phyloP scores from a whole-genome alignment of 2,797 vertebrate genomes.

The Aphelocoma californica region DNA sequence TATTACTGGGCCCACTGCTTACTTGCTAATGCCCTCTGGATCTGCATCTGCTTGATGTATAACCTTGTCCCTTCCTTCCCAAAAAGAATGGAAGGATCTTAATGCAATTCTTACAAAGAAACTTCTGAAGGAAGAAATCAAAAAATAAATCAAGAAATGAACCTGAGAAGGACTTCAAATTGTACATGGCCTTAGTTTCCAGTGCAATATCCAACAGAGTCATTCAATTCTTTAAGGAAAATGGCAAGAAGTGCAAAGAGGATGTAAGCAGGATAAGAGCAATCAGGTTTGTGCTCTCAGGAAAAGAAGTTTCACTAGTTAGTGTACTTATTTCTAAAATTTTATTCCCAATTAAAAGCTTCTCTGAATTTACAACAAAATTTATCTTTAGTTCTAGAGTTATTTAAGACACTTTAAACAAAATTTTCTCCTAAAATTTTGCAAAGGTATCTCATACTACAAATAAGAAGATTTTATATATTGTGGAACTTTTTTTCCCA shows the following conservation, averaged over 20 bases:
- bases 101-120: not conserved
- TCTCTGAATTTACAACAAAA: not conserved
- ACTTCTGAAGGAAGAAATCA: not conserved
- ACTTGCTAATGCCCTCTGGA: not conserved
- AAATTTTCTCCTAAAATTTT: not conserved
- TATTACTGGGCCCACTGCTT: not conserved
- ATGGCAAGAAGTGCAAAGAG: rapidly evolving
- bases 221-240: not conserved
- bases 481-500: not conserved
- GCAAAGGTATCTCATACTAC: not conserved
- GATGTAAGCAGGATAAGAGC: not conserved
- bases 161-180: not conserved
- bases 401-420: not conserved
- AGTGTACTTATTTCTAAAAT: not conserved
- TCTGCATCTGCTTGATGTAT: not conserved
- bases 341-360: not conserved
- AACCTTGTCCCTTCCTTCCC: not conserved
- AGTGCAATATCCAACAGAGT: not conserved
- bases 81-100: not conserved
- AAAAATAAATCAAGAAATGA: not conserved
- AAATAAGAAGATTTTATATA: not conserved
- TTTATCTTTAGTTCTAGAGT: not conserved
- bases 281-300: not conserved
- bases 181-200: not conserved
- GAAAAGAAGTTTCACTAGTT: not conserved